Conservation (phyloP, 2,888 invertebrate species). For the Polia nebulosa region DNA sequence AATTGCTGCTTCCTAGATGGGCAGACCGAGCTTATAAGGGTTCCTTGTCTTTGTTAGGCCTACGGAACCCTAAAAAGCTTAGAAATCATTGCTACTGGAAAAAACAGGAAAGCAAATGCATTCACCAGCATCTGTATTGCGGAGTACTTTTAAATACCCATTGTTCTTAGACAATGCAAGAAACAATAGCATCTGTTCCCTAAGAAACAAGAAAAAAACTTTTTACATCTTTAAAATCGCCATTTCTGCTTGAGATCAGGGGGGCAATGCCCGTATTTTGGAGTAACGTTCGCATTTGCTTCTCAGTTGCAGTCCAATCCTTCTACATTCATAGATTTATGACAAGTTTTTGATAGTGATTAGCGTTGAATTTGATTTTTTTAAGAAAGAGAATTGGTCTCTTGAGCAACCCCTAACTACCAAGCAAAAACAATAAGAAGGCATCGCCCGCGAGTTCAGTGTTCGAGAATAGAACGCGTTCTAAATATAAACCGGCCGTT, state of each 20-base stretch:
- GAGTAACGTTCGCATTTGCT: neutral
- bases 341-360: neutral
- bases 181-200: constrained; percentile 44
- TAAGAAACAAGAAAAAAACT: constrained; percentile 32
- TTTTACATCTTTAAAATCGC: constrained; percentile 39
- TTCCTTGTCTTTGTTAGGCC: too few relatives aligned
- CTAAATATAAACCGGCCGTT: constrained; percentile 88
- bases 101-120: constrained; percentile 26
- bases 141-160: constrained; percentile 41
- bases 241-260: constrained; percentile 57
- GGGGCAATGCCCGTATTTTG: neutral
- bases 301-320: neutral
- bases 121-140: constrained; percentile 25
- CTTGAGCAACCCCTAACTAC: constrained; percentile 71
- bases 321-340: neutral
- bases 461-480: constrained; percentile 88
- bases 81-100: neutral
- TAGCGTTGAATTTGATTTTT: neutral
- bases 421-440: constrained; percentile 87
- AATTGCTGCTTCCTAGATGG: too few relatives aligned
- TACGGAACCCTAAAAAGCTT: neutral
- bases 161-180: constrained; percentile 52
- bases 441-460: constrained; percentile 88
- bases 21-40: too few relatives aligned
- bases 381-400: neutral